phyloP scores from a whole-genome alignment of 2,113 vertebrate species.

The Apaloderma vittatum region DNA sequence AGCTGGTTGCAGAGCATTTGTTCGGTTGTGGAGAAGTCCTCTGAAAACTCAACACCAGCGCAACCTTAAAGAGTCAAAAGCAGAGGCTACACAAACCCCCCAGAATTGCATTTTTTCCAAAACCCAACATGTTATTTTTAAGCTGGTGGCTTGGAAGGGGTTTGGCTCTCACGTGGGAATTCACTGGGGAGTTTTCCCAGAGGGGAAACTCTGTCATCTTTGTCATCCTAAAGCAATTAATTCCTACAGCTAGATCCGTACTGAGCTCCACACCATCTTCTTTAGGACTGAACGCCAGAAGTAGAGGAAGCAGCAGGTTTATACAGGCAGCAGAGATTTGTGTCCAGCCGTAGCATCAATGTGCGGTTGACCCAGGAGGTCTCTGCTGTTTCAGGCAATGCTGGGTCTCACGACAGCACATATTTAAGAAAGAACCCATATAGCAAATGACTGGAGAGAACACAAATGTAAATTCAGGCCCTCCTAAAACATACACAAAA shows the following conservation, averaged over 20 bases:
- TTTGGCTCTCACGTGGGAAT: constrained; percentile 39
- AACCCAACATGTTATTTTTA: constrained; percentile 54
- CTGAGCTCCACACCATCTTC: background rate
- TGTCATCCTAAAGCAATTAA: constrained; percentile 41
- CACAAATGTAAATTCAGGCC: background rate
- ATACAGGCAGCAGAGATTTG: background rate
- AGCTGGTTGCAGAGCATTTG: background rate
- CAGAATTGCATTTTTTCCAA: constrained; percentile 53
- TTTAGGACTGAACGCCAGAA: background rate
- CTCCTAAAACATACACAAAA: background rate
- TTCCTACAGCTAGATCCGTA: background rate
- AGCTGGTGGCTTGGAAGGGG: constrained; percentile 41
- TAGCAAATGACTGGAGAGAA: background rate
- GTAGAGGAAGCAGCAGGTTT: background rate
- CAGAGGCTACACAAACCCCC: background rate
- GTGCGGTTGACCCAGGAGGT: background rate
- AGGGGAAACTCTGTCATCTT: constrained; percentile 14
- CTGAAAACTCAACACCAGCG: background rate
- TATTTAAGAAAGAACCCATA: background rate
- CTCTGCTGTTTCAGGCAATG: background rate
- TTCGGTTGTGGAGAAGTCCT: background rate
- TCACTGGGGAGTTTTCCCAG: background rate
- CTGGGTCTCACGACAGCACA: background rate
- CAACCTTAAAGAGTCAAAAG: constrained; percentile 22
- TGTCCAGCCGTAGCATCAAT: background rate